Evolutionary conservation across 2,888 invertebrate species (phyloP).

Genomic region (Yponomeuta evonymella): DNA sequence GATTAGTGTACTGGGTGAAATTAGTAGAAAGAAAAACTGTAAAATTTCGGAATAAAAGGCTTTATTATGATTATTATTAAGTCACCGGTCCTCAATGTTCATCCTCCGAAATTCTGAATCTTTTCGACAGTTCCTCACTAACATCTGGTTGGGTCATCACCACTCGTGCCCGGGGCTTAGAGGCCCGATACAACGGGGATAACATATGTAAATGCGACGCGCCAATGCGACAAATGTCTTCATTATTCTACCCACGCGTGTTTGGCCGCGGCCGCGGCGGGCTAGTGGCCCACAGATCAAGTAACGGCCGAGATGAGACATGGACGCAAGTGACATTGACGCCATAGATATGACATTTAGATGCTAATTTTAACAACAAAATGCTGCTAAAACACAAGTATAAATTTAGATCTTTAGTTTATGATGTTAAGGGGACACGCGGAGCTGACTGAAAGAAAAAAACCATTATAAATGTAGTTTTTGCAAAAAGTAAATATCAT

Average conservation of each 20-base stretch:
- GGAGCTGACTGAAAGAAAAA: too few relatives aligned
- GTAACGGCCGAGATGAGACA: not conserved
- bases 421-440: too few relatives aligned
- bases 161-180: constrained; percentile 1
- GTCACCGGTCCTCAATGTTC: too few relatives aligned
- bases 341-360: not conserved
- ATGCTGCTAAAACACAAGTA: too few relatives aligned
- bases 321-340: not conserved
- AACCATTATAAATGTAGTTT: too few relatives aligned
- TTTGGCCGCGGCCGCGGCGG: constrained; percentile 12
- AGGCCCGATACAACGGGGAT: constrained; percentile 21
- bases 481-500: too few relatives aligned
- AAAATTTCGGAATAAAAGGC: too few relatives aligned
- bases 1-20: too few relatives aligned
- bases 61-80: too few relatives aligned
- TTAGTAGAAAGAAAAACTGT: too few relatives aligned
- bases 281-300: constrained; percentile 24
- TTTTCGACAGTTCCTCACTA: not conserved
- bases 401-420: too few relatives aligned
- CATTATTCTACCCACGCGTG: constrained; percentile 58
- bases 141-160: not conserved
- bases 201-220: constrained; percentile 30
- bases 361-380: not conserved
- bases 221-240: constrained; percentile 54
- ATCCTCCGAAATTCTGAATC: too few relatives aligned